Conservation (phyloP, 1,140 invertebrate species). For the Danaus plexippus region DNA sequence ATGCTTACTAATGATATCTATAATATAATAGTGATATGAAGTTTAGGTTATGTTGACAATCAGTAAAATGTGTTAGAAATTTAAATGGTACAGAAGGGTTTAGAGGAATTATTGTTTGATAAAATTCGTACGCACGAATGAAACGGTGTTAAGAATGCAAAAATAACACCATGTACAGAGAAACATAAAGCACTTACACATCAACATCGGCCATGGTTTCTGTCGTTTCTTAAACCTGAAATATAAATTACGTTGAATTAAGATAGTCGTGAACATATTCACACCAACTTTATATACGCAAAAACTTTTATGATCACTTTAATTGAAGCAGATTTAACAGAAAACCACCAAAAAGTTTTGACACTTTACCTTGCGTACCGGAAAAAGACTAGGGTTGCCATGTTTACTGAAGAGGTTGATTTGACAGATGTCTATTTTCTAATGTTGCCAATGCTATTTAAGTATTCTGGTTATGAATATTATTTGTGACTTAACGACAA, state of each 20-base stretch:
- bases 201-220: conserved; percentile 66
- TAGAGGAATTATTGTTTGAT: too few relatives aligned
- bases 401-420: conserved; percentile 13
- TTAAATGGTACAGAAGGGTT: too few relatives aligned
- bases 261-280: conserved; percentile 28
- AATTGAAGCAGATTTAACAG: conserved; percentile 52
- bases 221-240: conserved; percentile 52
- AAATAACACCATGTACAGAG: conserved; percentile 7
- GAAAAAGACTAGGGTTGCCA: conserved; percentile 59
- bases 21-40: neutral
- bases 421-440: too few relatives aligned
- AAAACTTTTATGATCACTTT: conserved; percentile 37
- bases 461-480: too few relatives aligned
- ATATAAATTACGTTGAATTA: conserved; percentile 46
- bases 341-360: conserved; percentile 45
- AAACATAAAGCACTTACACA: conserved; percentile 54
- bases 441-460: too few relatives aligned
- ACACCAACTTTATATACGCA: conserved; percentile 20
- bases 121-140: too few relatives aligned
- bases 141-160: neutral
- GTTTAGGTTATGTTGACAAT: conserved; percentile 56
- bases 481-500: too few relatives aligned
- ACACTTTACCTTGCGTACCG: conserved; percentile 68
- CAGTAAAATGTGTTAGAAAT: neutral
- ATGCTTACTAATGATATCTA: too few relatives aligned